Base-by-base conservation (phyloP, 2,888 invertebrate genomes). In the Panzeria rudis region DNA sequence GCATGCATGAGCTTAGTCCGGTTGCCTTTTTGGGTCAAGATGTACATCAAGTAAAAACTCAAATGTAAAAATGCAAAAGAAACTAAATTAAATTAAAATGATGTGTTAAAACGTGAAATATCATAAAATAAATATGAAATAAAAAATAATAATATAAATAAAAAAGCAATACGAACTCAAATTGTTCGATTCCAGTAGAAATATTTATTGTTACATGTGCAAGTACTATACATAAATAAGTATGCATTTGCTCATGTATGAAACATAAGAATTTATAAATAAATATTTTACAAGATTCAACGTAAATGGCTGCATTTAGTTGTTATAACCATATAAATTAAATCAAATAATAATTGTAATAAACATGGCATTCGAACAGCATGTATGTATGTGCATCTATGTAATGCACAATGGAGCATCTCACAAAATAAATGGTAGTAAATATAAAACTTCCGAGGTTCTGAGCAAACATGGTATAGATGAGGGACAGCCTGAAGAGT, bases 21-120 rank as follows among this genome's bases (percentile, higher is more conserved):
- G 61, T 38, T 76, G 59, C 76, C 52, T 84, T 84, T 81, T 84
- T 81, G 52, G 84, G 84, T 84, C 84, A 84, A 77, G 59, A 81
- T 69, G 44, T 56, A 69, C 50, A 29, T 72, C 29, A 56, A 71
- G 8, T 71, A 32, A 41, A 54, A 54, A 25, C 17, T n/a, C n/a
- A n/a, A n/a, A n/a, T n/a, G n/a, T n/a, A n/a, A n/a, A n/a, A n/a
- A n/a, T n/a, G n/a, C 1, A 9, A 64, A 69, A 54, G 52, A 71
- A 56, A 56, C 1, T 3, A 77, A 66, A 59, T 41, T 41, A 64
- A 35, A 54, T 17, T 35, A 64, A 66, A 56, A 35, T 54, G 32
- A 64, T 68, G 61, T 72, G 73, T 77, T 61, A 38, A 68, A 50
- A 79, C 61, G 78, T 75, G 47, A 69, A 61, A 47, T 73, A 71